Conservation (phyloP, 2,113 vertebrate species). For the Alouatta palliata region DNA sequence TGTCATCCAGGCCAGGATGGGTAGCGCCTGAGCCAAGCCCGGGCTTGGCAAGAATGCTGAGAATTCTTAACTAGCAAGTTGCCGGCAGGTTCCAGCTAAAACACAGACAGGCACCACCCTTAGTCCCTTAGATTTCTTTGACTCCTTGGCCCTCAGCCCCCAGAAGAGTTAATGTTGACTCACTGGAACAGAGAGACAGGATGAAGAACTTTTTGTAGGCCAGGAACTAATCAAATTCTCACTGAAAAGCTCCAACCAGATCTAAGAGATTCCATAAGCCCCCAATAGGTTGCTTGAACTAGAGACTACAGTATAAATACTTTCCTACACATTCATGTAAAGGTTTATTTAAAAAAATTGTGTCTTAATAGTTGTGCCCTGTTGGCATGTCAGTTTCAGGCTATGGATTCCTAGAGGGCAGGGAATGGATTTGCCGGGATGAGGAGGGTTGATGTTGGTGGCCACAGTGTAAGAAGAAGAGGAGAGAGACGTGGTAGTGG, state of each 20-base stretch:
- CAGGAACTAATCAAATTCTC: conserved; percentile 52
- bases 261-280: conserved; percentile 65
- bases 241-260: conserved; percentile 63
- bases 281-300: conserved; percentile 51
- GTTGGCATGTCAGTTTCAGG: conserved; percentile 26
- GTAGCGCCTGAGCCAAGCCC: conserved; percentile 32
- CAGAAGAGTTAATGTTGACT: conserved; percentile 43
- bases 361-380: conserved; percentile 26
- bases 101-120: conserved; percentile 47
- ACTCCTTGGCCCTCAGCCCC: conserved; percentile 33
- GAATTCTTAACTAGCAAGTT: conserved; percentile 21
- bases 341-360: neutral
- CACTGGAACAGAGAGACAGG: conserved; percentile 47
- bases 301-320: conserved; percentile 26
- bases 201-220: conserved; percentile 56
- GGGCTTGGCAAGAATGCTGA: conserved; percentile 21
- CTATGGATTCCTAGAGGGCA: conserved; percentile 30
- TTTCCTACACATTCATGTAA: conserved; percentile 6
- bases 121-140: conserved; percentile 33
- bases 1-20: neutral
- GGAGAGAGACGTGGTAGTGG: no score
- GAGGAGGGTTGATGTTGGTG: neutral
- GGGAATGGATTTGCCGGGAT: neutral
- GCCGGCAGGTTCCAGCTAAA: conserved; percentile 17
- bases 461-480: neutral